These are phyloP conservation scores for Phodopus roborovskii DNA, from an alignment of 2,113 vertebrate genomes.

Conservation along the genomic window DNA sequence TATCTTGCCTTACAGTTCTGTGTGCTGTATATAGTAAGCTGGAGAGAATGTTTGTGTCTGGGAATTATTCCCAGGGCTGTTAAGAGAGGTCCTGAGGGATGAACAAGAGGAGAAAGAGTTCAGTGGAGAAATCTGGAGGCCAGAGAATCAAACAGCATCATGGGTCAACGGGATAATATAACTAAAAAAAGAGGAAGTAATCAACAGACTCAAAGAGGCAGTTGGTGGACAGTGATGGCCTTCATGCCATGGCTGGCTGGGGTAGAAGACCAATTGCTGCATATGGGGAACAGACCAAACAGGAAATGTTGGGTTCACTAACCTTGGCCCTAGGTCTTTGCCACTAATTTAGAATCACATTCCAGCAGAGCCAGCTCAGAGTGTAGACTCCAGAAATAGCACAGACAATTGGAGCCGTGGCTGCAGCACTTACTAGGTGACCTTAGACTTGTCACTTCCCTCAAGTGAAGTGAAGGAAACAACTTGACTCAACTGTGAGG, in stretches of 20 bases:
- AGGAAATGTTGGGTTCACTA: neutral
- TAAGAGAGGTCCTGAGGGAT: neutral
- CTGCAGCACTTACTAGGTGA: neutral
- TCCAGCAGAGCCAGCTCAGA: neutral
- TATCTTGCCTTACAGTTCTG: neutral
- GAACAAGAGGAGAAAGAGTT: neutral
- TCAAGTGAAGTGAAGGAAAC: neutral
- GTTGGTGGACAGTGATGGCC: neutral
- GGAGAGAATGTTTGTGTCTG: neutral
- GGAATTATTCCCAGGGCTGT: neutral
- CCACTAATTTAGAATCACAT: neutral
- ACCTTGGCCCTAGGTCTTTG: neutral
- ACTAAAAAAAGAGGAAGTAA: neutral
- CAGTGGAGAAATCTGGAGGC: neutral
- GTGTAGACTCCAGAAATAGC: neutral
- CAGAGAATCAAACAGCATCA: neutral
- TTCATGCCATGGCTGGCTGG: neutral
- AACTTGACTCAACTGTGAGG: neutral
- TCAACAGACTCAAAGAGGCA: neutral
- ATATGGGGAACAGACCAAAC: neutral
- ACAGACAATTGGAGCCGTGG: neutral
- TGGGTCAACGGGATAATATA: neutral
- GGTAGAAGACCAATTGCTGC: neutral
- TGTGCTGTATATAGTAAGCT: neutral
- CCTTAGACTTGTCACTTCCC: neutral